These are phyloP conservation scores for Sycon ciliatum DNA, from an alignment of 37 sponge, comb jelly and placozoan species.

Conservation along the genomic window DNA sequence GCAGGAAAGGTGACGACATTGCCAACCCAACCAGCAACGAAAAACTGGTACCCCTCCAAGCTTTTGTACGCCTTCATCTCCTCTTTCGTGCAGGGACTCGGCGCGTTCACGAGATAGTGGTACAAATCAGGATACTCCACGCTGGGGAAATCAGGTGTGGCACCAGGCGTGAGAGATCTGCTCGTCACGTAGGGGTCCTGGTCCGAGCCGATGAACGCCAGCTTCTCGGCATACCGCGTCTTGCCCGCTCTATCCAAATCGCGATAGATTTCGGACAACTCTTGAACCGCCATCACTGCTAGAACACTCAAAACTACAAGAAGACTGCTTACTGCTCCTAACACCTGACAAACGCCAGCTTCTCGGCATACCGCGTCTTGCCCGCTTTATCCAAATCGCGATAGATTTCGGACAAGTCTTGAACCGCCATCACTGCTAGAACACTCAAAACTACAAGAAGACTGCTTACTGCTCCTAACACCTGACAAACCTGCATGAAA, in stretches of 20 bases:
- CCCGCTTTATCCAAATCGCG: too few species aligned
- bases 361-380: conserved; percentile 19
- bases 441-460: too few species aligned
- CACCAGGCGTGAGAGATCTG: not conserved
- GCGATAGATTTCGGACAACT: too few species aligned
- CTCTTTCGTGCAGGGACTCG: conserved; percentile 25
- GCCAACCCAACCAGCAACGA: conserved; percentile 19
- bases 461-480: too few species aligned
- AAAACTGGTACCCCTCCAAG: conserved; percentile 11
- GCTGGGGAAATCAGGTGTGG: not conserved
- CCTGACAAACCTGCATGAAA: not conserved
- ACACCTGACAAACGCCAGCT: conserved; percentile 15
- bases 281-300: too few species aligned
- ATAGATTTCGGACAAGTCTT: too few species aligned
- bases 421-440: too few species aligned
- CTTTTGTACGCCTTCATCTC: conserved; percentile 26
- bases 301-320: too few species aligned
- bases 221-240: conserved; percentile 21
- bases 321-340: too few species aligned
- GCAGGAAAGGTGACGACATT: not conserved
- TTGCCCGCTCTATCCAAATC: too few species aligned
- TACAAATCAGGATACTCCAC: conserved; percentile 27
- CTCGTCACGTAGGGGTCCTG: not conserved
- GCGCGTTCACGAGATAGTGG: conserved; percentile 14
- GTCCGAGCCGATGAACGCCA: conserved; percentile 1